Evolutionary conservation across 2,888 invertebrate species (phyloP).

Genomic region (Drosophila putrida): DNA sequence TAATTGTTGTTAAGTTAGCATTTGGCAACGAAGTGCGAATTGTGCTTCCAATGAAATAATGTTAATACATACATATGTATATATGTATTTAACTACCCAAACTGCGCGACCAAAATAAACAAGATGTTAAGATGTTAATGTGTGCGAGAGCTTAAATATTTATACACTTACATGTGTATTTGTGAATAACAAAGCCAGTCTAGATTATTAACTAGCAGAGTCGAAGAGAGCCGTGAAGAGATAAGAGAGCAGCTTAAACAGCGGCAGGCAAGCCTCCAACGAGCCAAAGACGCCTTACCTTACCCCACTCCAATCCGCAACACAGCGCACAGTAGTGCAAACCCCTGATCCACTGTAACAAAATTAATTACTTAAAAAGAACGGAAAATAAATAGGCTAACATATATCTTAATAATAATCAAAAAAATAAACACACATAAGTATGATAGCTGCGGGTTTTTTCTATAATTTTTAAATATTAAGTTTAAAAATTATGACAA

Average conservation of each 20-base stretch:
- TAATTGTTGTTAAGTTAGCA: constrained; percentile 17
- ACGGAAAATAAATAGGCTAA: too few relatives aligned
- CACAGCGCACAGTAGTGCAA: background rate
- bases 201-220: constrained; percentile 50
- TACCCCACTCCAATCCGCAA: background rate
- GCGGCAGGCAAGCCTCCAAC: constrained; percentile 51
- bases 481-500: too few relatives aligned
- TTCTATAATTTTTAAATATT: too few relatives aligned
- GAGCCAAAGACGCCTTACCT: constrained; percentile 1
- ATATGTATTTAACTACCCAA: constrained; percentile 1
- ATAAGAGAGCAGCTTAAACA: constrained; percentile 44
- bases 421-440: too few relatives aligned
- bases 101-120: constrained; percentile 54
- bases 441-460: too few relatives aligned
- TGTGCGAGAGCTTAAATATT: constrained; percentile 6
- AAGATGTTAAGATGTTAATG: constrained; percentile 20
- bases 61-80: constrained; percentile 46
- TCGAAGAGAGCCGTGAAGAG: constrained; percentile 1
- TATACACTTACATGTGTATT: constrained; percentile 8
- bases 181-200: constrained; percentile 38
- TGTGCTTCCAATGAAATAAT: constrained; percentile 44
- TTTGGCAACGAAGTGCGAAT: constrained; percentile 32
- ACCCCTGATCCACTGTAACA: background rate
- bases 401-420: too few relatives aligned
- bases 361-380: too few relatives aligned